A percentile compares a stretch with the other conserved stretches of the same genome.
Evolutionary conservation across 2,797 vertebrate species (phyloP).

Genomic region (Rhinella marina): DNA sequence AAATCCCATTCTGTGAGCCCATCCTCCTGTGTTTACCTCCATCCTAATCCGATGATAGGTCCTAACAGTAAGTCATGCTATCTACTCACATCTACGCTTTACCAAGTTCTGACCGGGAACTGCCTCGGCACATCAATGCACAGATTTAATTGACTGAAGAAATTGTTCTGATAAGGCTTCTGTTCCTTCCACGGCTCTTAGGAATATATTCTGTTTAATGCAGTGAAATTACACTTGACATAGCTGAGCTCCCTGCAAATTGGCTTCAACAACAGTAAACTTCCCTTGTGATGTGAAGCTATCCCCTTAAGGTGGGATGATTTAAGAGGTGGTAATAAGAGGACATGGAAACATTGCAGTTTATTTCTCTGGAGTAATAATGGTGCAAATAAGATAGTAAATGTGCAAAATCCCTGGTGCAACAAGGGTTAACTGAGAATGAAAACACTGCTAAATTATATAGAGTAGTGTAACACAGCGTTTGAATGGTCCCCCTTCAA

Average conservation of each 20-base stretch:
- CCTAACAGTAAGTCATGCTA: not conserved
- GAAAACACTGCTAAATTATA: no score
- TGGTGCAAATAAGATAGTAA: not conserved
- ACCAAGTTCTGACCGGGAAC: not conserved
- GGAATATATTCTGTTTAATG: constrained; percentile 1
- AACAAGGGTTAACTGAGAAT: not conserved
- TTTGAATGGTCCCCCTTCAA: no score
- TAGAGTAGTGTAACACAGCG: no score
- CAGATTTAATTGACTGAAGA: constrained; percentile 17
- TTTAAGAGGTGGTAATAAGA: not conserved
- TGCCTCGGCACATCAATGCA: not conserved
- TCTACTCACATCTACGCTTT: not conserved
- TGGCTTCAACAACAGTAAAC: not conserved
- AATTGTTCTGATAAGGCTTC: constrained; percentile 9
- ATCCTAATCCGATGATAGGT: not conserved
- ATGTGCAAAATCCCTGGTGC: no score
- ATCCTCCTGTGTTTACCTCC: not conserved
- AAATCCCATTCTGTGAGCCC: not conserved
- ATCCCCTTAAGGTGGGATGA: not conserved
- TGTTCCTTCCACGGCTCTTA: not conserved
- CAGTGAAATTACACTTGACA: constrained; percentile 18
- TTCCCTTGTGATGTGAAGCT: not conserved
- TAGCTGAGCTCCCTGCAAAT: not conserved
- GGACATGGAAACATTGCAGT: not conserved
- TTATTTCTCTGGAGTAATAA: not conserved